These are phyloP conservation scores for Apantesis nais DNA, from an alignment of 2,888 invertebrate genomes.

Conservation along the genomic window DNA sequence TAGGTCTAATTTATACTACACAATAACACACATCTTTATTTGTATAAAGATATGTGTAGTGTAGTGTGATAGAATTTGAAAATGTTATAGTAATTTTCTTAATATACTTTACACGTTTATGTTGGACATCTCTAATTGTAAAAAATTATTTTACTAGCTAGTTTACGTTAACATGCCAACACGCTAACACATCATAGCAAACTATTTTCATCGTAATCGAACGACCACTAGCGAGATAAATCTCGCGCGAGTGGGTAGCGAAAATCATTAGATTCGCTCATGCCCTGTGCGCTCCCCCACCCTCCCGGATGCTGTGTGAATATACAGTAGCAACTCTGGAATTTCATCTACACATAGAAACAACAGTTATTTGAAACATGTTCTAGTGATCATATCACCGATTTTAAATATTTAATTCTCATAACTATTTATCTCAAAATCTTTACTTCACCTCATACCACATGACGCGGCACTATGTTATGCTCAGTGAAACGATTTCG, in stretches of 20 bases:
- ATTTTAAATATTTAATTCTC: slow-evolving; percentile 32
- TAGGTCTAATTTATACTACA: not conserved
- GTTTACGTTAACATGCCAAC: not conserved
- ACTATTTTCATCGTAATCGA: slow-evolving; percentile 13
- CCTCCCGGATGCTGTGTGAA: slow-evolving; percentile 70
- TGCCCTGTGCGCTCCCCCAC: slow-evolving; percentile 68
- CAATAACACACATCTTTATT: no score
- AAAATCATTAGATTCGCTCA: slow-evolving; percentile 83
- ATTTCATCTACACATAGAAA: slow-evolving; percentile 20
- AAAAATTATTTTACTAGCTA: slow-evolving; percentile 1
- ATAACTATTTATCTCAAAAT: slow-evolving; percentile 32
- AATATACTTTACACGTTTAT: not conserved
- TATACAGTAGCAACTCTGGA: slow-evolving; percentile 19
- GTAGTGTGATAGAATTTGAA: not conserved
- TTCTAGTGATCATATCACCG: slow-evolving; percentile 44
- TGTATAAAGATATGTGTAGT: no score
- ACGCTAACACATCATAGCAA: slow-evolving; percentile 12
- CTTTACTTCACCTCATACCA: slow-evolving; percentile 52
- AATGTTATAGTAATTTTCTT: not conserved
- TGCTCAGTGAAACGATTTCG: slow-evolving; percentile 68
- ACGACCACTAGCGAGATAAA: slow-evolving; percentile 45
- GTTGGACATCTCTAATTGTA: not conserved
- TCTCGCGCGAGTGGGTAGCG: slow-evolving; percentile 55
- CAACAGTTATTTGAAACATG: slow-evolving; percentile 48
- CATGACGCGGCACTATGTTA: slow-evolving; percentile 73